Evolutionary conservation across 2,113 vertebrate genomes (phyloP).

Genomic region (Hypomesus transpacificus): DNA sequence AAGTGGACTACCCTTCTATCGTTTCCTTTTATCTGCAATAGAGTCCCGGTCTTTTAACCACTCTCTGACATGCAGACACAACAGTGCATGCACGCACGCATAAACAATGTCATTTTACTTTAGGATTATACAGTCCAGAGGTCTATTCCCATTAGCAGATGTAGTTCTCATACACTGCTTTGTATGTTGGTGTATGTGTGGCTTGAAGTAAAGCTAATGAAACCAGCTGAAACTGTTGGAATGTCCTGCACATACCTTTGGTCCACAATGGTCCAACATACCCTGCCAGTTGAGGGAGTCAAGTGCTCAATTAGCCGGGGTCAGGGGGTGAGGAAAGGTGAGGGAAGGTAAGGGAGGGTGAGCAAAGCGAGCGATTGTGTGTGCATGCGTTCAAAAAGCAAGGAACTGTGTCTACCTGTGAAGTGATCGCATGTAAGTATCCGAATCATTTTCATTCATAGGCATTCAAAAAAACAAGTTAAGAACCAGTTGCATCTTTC

Average conservation of each 20-base stretch:
- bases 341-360: neutral
- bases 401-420: too few species aligned
- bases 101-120: too few species aligned
- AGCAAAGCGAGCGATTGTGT: neutral
- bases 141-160: too few species aligned
- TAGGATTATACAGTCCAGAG: too few species aligned
- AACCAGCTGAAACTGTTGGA: conserved; percentile 42
- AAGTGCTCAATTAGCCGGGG: neutral
- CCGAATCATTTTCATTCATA: too few species aligned
- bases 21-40: conserved; percentile 39
- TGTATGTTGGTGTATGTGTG: conserved; percentile 4
- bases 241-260: conserved; percentile 47
- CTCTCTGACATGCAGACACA: conserved; percentile 7
- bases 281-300: neutral
- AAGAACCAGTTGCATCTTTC: too few species aligned
- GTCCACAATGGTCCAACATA: conserved; percentile 9
- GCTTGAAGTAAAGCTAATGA: conserved; percentile 11
- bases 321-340: neutral
- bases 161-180: neutral
- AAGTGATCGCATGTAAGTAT: too few species aligned
- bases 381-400: too few species aligned
- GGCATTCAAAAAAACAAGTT: too few species aligned
- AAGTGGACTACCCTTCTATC: conserved; percentile 26
- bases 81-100: neutral
- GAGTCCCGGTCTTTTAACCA: conserved; percentile 17